A percentile compares a stretch with the other conserved stretches of the same genome.
Evolutionary conservation across 2,888 invertebrate genomes (phyloP).

Genomic region (Listrodromus nycthemerus): DNA sequence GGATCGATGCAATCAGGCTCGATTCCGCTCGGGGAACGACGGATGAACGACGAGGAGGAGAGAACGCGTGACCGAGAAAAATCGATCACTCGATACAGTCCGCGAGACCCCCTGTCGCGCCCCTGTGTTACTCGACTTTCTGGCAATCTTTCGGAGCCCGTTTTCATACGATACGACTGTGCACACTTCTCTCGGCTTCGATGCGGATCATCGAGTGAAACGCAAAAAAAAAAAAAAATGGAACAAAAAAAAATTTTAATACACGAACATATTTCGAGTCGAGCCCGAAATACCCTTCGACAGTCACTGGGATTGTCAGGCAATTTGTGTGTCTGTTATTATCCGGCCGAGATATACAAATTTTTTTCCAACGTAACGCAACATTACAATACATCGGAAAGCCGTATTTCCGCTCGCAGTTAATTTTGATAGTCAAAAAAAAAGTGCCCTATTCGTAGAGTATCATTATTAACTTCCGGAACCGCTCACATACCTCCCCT

Average conservation of each 20-base stretch:
- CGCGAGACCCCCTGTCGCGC: slow-evolving; percentile 1
- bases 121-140: slow-evolving; percentile 37
- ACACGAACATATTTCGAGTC: too few relatives aligned
- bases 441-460: too few relatives aligned
- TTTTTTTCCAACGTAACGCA: too few relatives aligned
- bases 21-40: slow-evolving; percentile 67
- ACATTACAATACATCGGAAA: too few relatives aligned
- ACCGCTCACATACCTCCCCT: neutral
- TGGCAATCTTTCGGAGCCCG: slow-evolving; percentile 47
- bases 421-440: too few relatives aligned
- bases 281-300: too few relatives aligned
- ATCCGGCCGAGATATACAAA: too few relatives aligned
- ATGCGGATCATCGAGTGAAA: neutral
- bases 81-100: slow-evolving; percentile 63
- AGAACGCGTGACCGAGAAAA: slow-evolving; percentile 68
- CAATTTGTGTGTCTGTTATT: too few relatives aligned
- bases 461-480: neutral
- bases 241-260: neutral
- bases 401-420: too few relatives aligned
- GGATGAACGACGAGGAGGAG: slow-evolving; percentile 64
- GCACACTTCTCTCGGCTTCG: neutral
- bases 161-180: neutral
- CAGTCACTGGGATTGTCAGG: too few relatives aligned
- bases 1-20: slow-evolving; percentile 69
- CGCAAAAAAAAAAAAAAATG: neutral